These are phyloP conservation scores for Callipepla californica DNA, from an alignment of 2,113 vertebrate genomes.

Conservation along the genomic window DNA sequence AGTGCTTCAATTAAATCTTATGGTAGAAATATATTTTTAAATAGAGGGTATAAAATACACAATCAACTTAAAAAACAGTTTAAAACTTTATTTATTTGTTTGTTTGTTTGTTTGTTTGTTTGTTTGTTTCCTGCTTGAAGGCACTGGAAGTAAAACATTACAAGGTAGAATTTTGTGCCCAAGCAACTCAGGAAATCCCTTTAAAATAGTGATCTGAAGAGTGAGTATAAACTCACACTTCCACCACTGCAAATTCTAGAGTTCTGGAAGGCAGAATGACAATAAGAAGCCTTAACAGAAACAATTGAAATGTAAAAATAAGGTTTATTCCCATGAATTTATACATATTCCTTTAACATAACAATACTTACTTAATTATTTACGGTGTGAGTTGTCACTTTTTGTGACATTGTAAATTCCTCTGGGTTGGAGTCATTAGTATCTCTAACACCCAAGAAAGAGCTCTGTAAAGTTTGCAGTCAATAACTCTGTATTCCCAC, in stretches of 20 bases:
- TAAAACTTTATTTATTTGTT: neutral
- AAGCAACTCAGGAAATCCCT: neutral
- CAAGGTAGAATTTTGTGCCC: neutral
- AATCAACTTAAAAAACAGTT: neutral
- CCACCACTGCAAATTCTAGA: neutral
- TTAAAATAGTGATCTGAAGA: neutral
- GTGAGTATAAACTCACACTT: neutral
- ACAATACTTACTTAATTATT: neutral
- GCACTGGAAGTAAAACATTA: neutral
- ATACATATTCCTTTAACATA: neutral
- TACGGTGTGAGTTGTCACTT: neutral
- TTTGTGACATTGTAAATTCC: neutral
- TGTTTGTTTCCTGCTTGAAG: neutral
- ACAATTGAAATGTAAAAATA: neutral
- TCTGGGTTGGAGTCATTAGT: neutral
- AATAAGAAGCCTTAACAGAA: neutral
- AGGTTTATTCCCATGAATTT: neutral
- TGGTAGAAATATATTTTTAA: neutral
- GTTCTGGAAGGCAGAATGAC: neutral
- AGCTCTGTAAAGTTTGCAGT: neutral
- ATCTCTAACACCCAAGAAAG: neutral
- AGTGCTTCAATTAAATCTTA: neutral
- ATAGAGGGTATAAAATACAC: neutral
- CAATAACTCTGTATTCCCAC: neutral
- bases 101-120: neutral